phyloP scores from a whole-genome alignment of 2,113 vertebrate genomes.

The Trogon melanurus region DNA sequence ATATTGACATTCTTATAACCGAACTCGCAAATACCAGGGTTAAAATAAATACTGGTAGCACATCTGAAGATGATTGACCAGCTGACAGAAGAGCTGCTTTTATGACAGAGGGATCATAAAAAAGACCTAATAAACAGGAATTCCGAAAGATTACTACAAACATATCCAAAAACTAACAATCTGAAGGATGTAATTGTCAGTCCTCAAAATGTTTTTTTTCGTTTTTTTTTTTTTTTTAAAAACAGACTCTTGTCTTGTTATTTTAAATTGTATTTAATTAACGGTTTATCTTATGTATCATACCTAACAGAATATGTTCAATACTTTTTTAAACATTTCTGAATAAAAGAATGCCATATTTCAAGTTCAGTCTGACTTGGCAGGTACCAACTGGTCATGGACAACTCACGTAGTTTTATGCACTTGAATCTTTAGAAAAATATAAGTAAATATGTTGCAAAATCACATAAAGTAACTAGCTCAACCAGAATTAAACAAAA shows the following conservation, averaged over 20 bases:
- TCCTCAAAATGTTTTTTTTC: constrained; percentile 51
- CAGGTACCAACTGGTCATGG: constrained; percentile 23
- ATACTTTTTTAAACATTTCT: constrained; percentile 28
- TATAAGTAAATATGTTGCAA: constrained; percentile 27
- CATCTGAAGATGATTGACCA: constrained; percentile 69
- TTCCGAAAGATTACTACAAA: not conserved
- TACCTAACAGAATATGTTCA: not conserved
- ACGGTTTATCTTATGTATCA: not conserved
- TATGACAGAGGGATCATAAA: constrained; percentile 47
- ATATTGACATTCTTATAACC: constrained; percentile 20
- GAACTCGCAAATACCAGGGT: constrained; percentile 63
- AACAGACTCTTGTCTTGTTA: not conserved
- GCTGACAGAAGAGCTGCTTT: constrained; percentile 68
- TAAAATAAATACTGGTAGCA: constrained; percentile 65
- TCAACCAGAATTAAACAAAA: not conserved
- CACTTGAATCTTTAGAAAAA: constrained; percentile 50
- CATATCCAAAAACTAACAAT: constrained; percentile 16
- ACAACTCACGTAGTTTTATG: constrained; percentile 48
- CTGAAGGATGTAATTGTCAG: constrained; percentile 20
- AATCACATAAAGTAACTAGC: not conserved
- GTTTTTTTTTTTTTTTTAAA: not conserved
- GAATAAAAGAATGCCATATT: constrained; percentile 16
- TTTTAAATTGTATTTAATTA: not conserved
- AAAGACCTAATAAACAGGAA: not conserved
- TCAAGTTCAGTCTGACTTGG: constrained; percentile 33